Conservation (phyloP, 2,888 invertebrate species). For the Cerastis leucographa region DNA sequence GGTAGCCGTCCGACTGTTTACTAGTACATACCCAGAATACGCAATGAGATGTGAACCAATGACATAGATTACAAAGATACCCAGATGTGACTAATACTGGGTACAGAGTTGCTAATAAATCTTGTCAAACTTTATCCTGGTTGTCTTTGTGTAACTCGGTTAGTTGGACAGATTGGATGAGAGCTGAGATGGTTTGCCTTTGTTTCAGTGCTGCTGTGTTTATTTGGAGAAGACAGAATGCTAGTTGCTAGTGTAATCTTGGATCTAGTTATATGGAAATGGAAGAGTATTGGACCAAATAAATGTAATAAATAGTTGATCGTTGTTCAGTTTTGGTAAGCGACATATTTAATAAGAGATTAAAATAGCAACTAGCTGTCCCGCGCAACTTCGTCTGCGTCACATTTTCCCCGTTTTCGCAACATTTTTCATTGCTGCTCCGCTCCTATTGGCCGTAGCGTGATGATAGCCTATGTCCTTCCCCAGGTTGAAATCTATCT, state of each 20-base stretch:
- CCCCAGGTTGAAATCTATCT: too few species aligned
- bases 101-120: constrained; percentile 47
- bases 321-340: too few species aligned
- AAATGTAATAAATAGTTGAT: too few species aligned
- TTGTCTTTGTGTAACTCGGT: constrained; percentile 20
- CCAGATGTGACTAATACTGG: constrained; percentile 39
- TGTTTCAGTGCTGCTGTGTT: background rate
- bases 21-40: constrained; percentile 30
- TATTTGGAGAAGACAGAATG: background rate
- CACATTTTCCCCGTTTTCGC: too few species aligned
- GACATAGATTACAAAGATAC: constrained; percentile 37
- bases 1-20: constrained; percentile 7
- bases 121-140: constrained; percentile 41
- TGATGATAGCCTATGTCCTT: too few species aligned
- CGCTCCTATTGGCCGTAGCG: too few species aligned
- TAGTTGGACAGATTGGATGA: constrained; percentile 33
- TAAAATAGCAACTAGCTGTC: too few species aligned
- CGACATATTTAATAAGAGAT: too few species aligned
- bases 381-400: too few species aligned
- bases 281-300: too few species aligned
- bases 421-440: too few species aligned
- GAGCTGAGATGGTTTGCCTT: constrained; percentile 20
- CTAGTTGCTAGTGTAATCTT: background rate
- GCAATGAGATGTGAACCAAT: constrained; percentile 36
- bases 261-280: too few species aligned